Evolutionary conservation across 2,888 invertebrate species (phyloP), one percentile per base, ranked within the genome.

Genomic region (Dicroscelio sp.): DNA sequence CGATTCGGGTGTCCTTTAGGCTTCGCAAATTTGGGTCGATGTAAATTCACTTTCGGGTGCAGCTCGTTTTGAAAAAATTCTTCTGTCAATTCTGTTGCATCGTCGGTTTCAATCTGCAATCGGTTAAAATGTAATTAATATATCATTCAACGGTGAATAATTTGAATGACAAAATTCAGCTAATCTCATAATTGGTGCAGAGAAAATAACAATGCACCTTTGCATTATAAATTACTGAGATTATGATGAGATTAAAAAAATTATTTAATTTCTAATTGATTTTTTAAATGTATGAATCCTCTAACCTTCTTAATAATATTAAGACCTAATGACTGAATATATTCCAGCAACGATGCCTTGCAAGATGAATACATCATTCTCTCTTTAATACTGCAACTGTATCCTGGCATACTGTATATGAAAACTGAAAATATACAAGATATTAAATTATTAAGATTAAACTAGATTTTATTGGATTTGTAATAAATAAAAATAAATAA

Each of bases 301-400:
- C n/a, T n/a, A n/a, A 99, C 99, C 98, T 99, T 98, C 97, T 99
- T 99, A 0, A 97, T 97, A 94, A 99, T 98, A 92, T 98, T 98
- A 20, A 99, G 97, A 43, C 98, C 98, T 95, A 98, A 97, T 75
- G 98, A 98, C 95, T 98, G 98, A 90, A 99, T 98, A 25, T 98
- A 98, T 92, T 99, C 98, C 80, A 99, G 97, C 92, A 99, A 98
- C 25, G 99, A 99, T 90, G 98, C 98, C 97, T 99, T 99, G 97
- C 99, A 99, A 95, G 99, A 99, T 0, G 99, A 99, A 97, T 99
- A 99, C 96, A 99, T 97, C 99, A 99, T 99, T 94, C 99, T 97
- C 96, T 99, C 99, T 96, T 99, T 99, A 94, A 99, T 99, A 91
- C 99, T 98, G 97, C 99, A 99, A 91, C 97, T 98, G 97, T 99